Evolutionary conservation across 2,797 vertebrate species (phyloP).

Genomic region (Spinus pinus): DNA sequence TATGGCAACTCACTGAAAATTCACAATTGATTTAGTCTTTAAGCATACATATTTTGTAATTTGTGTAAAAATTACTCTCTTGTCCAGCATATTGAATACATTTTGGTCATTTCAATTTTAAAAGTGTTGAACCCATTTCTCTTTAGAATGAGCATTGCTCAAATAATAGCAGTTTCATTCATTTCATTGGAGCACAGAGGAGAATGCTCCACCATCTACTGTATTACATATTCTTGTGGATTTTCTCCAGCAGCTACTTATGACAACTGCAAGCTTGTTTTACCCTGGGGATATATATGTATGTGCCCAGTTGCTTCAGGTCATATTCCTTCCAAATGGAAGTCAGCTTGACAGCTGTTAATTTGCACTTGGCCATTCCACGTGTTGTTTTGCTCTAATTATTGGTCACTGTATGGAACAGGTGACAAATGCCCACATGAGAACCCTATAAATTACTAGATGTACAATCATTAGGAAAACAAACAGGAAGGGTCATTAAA

Average conservation of each 20-base stretch:
- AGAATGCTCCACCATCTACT: background rate
- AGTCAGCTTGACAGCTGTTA: conserved; percentile 28
- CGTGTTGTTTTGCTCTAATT: conserved; percentile 24
- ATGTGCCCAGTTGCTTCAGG: conserved; percentile 19
- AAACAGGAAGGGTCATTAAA: background rate
- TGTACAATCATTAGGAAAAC: conserved; percentile 1
- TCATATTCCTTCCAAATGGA: conserved; percentile 21
- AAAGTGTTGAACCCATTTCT: conserved; percentile 7
- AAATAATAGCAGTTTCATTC: background rate
- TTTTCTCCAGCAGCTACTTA: conserved; percentile 20
- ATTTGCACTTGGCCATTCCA: conserved; percentile 18
- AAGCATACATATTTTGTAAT: background rate
- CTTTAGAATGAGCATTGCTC: background rate
- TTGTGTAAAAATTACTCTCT: background rate
- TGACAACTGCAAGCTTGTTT: background rate
- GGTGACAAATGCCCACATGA: conserved; percentile 40
- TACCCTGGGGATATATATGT: conserved; percentile 10
- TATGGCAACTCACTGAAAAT: background rate
- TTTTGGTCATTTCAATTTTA: background rate
- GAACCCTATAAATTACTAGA: background rate
- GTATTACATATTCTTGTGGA: background rate
- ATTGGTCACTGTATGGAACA: conserved; percentile 21
- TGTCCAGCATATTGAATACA: background rate
- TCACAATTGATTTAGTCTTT: background rate
- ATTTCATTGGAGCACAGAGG: background rate